Evolutionary conservation across 2,888 invertebrate genomes (phyloP).

Genomic region (Lepidocyrtinus sp.): DNA sequence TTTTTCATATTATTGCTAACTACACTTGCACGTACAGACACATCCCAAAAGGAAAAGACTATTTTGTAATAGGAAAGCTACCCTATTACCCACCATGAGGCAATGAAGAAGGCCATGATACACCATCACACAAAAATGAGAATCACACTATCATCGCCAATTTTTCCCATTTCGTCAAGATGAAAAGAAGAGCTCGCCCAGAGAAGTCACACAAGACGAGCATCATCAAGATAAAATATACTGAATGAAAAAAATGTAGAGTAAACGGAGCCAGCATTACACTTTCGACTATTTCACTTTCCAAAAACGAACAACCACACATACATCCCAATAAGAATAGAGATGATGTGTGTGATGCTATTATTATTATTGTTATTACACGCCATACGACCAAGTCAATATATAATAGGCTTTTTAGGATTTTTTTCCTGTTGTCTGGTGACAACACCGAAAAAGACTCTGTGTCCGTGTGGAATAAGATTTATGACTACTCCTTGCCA

Average conservation of each 20-base stretch:
- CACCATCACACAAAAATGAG: slow-evolving; percentile 17
- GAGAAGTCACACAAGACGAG: not conserved
- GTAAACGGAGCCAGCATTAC: not conserved
- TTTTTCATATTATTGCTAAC: slow-evolving; percentile 41
- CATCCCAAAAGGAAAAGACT: not conserved
- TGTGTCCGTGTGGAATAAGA: slow-evolving; percentile 31
- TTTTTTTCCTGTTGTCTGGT: not conserved
- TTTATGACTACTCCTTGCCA: slow-evolving; percentile 54
- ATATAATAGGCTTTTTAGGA: slow-evolving; percentile 2
- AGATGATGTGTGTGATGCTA: slow-evolving; percentile 8
- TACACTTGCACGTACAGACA: not conserved
- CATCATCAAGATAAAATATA: slow-evolving; percentile 11
- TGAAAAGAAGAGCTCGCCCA: not conserved
- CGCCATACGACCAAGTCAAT: not conserved
- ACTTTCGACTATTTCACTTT: slow-evolving; percentile 11
- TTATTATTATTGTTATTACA: slow-evolving; percentile 9
- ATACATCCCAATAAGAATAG: slow-evolving; percentile 6
- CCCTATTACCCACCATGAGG: slow-evolving; percentile 8
- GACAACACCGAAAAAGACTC: not conserved
- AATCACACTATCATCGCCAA: slow-evolving; percentile 14
- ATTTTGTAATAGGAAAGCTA: not conserved
- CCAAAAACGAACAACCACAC: not conserved
- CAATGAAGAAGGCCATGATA: slow-evolving; percentile 30
- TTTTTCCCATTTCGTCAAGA: slow-evolving; percentile 10
- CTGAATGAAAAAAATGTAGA: not conserved